phyloP scores from a whole-genome alignment of 2,888 invertebrate species.

The Dryadula phaetusa region DNA sequence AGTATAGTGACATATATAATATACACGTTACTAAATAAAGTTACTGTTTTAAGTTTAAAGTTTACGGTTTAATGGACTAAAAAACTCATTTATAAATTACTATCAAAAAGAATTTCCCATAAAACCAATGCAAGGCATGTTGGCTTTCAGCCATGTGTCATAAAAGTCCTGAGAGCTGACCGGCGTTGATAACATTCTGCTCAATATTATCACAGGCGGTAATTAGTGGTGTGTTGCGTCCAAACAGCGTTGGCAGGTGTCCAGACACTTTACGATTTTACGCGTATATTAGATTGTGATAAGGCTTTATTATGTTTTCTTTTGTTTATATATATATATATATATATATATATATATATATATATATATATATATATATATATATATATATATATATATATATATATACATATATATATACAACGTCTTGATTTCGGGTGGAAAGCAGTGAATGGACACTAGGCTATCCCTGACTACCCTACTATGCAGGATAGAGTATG shows the following conservation, averaged over 20 bases:
- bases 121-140: slow-evolving; percentile 11
- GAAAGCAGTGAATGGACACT: too few relatives aligned
- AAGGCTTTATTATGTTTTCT: slow-evolving; percentile 8
- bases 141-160: slow-evolving; percentile 24
- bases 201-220: slow-evolving; percentile 28
- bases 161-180: slow-evolving; percentile 18
- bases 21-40: too few relatives aligned
- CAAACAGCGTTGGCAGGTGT: slow-evolving; percentile 22
- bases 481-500: too few relatives aligned
- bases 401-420: too few relatives aligned
- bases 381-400: too few relatives aligned
- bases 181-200: slow-evolving; percentile 21
- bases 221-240: slow-evolving; percentile 24
- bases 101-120: background rate
- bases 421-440: too few relatives aligned
- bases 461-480: too few relatives aligned
- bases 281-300: slow-evolving; percentile 15
- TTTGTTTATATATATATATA: background rate
- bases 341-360: too few relatives aligned
- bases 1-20: too few relatives aligned
- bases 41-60: too few relatives aligned
- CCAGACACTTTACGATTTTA: slow-evolving; percentile 22
- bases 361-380: too few relatives aligned
- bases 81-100: background rate
- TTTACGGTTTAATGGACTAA: background rate